phyloP scores from a whole-genome alignment of 1,140 invertebrate species.

The Acromyrmex charruanus region DNA sequence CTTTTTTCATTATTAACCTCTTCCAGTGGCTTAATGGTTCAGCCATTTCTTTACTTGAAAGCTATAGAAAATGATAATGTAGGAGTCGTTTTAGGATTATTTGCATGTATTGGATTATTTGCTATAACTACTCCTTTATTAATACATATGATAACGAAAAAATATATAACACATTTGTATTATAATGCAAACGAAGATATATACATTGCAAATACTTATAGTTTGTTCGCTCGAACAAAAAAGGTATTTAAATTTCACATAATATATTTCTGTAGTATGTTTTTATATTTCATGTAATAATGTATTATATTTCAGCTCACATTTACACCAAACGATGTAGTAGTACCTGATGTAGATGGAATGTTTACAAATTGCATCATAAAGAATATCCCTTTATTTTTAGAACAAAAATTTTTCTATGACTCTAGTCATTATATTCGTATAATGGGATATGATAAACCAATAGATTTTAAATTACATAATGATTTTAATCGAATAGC shows the following conservation, averaged over 20 bases:
- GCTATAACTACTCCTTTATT: constrained; percentile 94
- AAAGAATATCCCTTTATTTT: constrained; percentile 91
- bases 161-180: constrained; percentile 93
- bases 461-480: constrained; percentile 92
- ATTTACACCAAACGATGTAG: constrained; percentile 92
- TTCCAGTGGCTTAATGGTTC: constrained; percentile 89
- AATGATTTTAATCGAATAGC: background rate
- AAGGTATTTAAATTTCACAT: constrained; percentile 33
- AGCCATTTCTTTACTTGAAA: constrained; percentile 91
- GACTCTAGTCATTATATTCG: constrained; percentile 92
- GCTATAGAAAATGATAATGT: constrained; percentile 87
- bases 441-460: constrained; percentile 97
- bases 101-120: constrained; percentile 91
- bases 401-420: constrained; percentile 91
- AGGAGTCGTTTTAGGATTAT: constrained; percentile 88
- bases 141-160: constrained; percentile 93
- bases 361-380: constrained; percentile 93
- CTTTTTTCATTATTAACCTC: constrained; percentile 93
- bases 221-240: background rate
- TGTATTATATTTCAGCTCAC: constrained; percentile 90
- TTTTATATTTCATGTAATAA: constrained; percentile 72
- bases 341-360: constrained; percentile 92
- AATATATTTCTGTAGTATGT: constrained; percentile 80
- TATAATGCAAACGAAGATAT: constrained; percentile 88
- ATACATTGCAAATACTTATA: constrained; percentile 51